Conservation (phyloP, 30 jellyfish, hydroid and myxozoan genomes). For the Aurelia sp. region DNA sequence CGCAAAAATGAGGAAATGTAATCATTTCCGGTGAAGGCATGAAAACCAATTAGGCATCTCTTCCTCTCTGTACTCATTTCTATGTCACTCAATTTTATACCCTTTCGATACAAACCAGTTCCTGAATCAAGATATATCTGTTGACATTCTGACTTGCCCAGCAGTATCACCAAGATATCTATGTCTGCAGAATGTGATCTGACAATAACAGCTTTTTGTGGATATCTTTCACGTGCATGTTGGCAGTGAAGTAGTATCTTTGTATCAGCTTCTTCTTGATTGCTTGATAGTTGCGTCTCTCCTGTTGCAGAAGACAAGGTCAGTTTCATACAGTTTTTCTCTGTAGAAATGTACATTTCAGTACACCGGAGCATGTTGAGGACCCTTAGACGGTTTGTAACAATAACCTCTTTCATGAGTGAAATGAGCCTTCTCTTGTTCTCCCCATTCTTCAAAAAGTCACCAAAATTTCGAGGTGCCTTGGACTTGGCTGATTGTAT, state of each 20-base stretch:
- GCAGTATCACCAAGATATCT: constrained; percentile 27
- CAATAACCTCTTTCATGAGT: no score
- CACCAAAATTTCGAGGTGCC: no score
- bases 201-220: constrained; percentile 17
- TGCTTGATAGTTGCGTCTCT: constrained; percentile 27
- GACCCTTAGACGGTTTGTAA: no score
- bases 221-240: constrained; percentile 22
- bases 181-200: constrained; percentile 21
- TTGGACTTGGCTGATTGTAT: no score
- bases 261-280: constrained; percentile 75
- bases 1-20: constrained; percentile 37
- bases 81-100: no score
- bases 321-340: no score
- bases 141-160: constrained; percentile 12
- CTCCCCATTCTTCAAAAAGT: no score
- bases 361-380: no score
- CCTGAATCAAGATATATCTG: constrained; percentile 43
- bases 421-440: no score
- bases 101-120: constrained; percentile 45
- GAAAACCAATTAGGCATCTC: constrained; percentile 53
- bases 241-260: constrained; percentile 58
- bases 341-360: no score
- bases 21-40: constrained; percentile 59
- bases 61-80: no score
- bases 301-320: no score